Evolutionary conservation across 2,797 vertebrate species (phyloP), one percentile per base, ranked within the genome.

Genomic region (Poliocrania exsul): DNA sequence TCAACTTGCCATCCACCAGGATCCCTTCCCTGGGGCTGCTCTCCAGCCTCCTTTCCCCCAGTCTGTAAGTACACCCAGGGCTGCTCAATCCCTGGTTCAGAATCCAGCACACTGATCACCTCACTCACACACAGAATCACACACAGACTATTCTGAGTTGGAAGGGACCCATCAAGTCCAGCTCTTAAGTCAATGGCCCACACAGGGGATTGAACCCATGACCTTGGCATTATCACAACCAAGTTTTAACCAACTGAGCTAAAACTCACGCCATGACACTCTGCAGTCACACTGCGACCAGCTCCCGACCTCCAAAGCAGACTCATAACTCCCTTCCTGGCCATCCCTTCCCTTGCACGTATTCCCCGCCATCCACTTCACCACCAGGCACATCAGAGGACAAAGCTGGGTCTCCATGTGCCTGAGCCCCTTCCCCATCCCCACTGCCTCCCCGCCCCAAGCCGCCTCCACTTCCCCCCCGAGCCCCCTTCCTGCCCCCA

Each of bases 361-460:
- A 9, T 3, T 47, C 8, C 26, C 9, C 0, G 1, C 50, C 25
- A 14, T 2, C 8, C 6, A 4, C 18, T 49, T n/a, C 51, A 28
- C 7, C 57, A 40, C 33, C 70, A 31, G 38, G 4, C 12, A 11
- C 5, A 25, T 28, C 73, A 14, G 44, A 0, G 37, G 16, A 35
- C 4, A 4, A 40, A 70, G 23, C 42, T 11, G 47, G 38, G 38
- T 38, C 38, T 38, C 38, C 38, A 38, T 38, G 38, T 38, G 38
- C 14, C 38, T 38, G 38, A 38, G 14, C 13, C 38, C 38, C 38
- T 14, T 38, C 23, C 3, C 49, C 21, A 21, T 4, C 29, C 1
- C 21, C 11, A 5, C 33, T 0, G 29, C 4, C 60, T 5, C 37
- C 37, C 37, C 37, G 10, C 37, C 10, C 37, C 37, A 10, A 37